Base-by-base conservation (phyloP, 2,797 vertebrate genomes). In the Melanotaenia parkinsoni region DNA sequence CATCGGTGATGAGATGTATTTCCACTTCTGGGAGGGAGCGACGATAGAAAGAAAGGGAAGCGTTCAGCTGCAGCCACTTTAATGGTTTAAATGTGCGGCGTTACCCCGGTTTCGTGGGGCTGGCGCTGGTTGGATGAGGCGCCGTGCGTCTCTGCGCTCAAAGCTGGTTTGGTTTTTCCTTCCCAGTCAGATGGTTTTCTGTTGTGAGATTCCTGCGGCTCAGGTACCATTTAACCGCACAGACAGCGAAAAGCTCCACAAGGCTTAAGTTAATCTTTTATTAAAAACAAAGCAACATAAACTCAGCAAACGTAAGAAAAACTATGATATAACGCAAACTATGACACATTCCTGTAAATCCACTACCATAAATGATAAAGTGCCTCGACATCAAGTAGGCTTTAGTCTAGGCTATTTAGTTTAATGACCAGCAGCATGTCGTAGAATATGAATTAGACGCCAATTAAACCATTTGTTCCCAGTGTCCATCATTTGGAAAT, bases 191-290 rank as follows among this genome's bases (percentile, higher is more conserved):
- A 86, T 83, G 90, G 76, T 84, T 84, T 86, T 84, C 87, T 86
- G 84, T 85, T 84, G 80, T 61, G 72, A 77, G 90, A 90, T 91
- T 92, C 90, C 91, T 88, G 79, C 79, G 79, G 88, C 86, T 87
- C 89, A 91, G 88, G 86, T 85, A 88, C 79, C 86, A 77, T 88
- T 85, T 78, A 89, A 91, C 89, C 91, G 84, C 88, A 90, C 24
- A 30, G 84, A 77, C 77, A 76, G 50, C 57, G 33, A 72, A 54
- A 72, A 58, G 59, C 80, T 85, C 74, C 69, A 58, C 64, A 1
- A 5, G 68, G 43, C 50, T 84, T 73, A 35, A 71, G 64, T 56
- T 63, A 57, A 22, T 54, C 51, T 30, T 47, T 56, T 57, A 2
- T 63, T 32, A 22, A 73, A 58, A 80, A 67, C 33, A 26, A 63